phyloP scores from a whole-genome alignment of 2,888 invertebrate species.

The Candidula unifasciata region DNA sequence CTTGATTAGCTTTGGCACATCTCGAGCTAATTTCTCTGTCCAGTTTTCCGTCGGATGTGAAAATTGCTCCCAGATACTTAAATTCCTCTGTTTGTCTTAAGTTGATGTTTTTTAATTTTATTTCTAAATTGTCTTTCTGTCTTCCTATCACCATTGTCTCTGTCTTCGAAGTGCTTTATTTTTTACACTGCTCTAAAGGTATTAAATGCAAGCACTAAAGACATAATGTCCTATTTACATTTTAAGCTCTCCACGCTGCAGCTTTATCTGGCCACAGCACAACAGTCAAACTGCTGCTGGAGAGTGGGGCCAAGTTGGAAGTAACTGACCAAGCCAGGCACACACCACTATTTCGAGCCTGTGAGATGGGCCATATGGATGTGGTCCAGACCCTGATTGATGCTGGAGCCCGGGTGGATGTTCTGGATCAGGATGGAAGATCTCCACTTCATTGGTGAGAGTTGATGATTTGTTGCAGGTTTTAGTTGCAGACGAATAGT shows the following conservation, averaged over 20 bases:
- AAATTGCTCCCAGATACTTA: too few species aligned
- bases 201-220: too few species aligned
- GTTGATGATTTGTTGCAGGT: not conserved
- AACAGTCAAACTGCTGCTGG: slow-evolving; percentile 74
- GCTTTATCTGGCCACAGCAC: slow-evolving; percentile 75
- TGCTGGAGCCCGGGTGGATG: slow-evolving; percentile 73
- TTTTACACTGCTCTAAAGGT: too few species aligned
- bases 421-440: slow-evolving; percentile 76
- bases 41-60: too few species aligned
- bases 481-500: too few species aligned
- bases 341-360: slow-evolving; percentile 77
- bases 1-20: too few species aligned
- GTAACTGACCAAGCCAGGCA: slow-evolving; percentile 74
- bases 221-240: not conserved
- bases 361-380: slow-evolving; percentile 76
- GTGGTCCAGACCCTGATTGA: slow-evolving; percentile 76
- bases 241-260: slow-evolving; percentile 77
- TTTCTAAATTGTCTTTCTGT: too few species aligned
- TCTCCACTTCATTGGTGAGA: slow-evolving; percentile 76
- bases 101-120: too few species aligned
- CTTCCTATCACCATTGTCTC: too few species aligned
- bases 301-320: slow-evolving; percentile 73
- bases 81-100: too few species aligned
- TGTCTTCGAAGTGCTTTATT: too few species aligned
- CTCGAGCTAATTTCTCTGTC: too few species aligned